Percentiles rank a stretch among this genome's conserved stretches.
phyloP scores from a whole-genome alignment of 2,797 vertebrate species.

The Mus minutoides region DNA sequence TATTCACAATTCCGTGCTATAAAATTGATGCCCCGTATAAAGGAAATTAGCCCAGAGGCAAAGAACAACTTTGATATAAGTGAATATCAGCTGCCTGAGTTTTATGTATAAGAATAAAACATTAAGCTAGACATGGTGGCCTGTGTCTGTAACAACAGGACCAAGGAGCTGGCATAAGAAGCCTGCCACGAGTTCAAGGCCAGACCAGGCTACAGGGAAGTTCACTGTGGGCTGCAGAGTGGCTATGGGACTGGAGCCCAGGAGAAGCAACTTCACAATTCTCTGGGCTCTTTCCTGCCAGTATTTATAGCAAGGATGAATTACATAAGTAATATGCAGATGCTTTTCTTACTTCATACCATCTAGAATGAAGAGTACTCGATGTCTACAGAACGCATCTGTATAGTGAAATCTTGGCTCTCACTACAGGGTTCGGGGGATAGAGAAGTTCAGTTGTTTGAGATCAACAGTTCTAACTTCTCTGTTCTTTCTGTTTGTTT shows the following conservation, averaged over 20 bases:
- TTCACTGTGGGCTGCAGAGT: neutral
- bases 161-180: neutral
- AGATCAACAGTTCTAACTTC: neutral
- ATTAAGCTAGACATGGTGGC: neutral
- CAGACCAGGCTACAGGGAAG: neutral
- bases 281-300: neutral
- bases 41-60: neutral
- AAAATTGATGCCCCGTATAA: conserved; percentile 31
- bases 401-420: neutral
- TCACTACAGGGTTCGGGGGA: neutral
- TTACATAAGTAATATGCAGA: neutral
- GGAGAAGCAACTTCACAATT: neutral
- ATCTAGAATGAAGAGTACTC: neutral
- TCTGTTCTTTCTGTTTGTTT: neutral
- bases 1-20: neutral
- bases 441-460: neutral
- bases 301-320: conserved; percentile 4
- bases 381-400: conserved; percentile 6
- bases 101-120: neutral
- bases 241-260: neutral
- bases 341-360: neutral
- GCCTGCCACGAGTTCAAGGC: neutral
- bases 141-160: neutral
- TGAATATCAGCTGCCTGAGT: neutral
- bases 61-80: conserved; percentile 12